Conservation (phyloP, 2,797 vertebrate species). For the Molothrus aeneus region DNA sequence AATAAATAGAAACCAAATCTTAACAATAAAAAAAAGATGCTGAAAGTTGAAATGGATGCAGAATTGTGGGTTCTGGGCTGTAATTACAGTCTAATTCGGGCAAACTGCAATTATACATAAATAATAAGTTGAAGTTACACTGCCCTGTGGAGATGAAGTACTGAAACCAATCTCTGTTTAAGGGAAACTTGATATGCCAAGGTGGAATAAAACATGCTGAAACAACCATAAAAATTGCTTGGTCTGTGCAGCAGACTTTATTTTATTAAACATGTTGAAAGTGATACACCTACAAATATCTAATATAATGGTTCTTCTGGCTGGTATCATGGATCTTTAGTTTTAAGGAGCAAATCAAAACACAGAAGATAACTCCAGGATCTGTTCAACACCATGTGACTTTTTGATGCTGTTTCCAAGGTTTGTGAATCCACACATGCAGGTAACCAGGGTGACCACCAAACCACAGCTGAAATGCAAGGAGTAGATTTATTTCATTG, state of each 20-base stretch:
- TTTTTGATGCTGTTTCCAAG: not conserved
- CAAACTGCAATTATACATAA: slow-evolving; percentile 42
- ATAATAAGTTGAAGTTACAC: slow-evolving; percentile 1
- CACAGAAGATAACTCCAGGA: not conserved
- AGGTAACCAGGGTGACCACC: not conserved
- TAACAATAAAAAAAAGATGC: not conserved
- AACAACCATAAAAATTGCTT: not conserved
- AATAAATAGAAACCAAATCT: slow-evolving; percentile 7
- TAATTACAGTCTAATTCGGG: slow-evolving; percentile 45
- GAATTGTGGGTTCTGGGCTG: slow-evolving; percentile 7
- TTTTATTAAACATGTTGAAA: not conserved
- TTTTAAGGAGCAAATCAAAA: not conserved
- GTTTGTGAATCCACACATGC: not conserved
- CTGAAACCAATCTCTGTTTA: not conserved
- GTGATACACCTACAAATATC: not conserved
- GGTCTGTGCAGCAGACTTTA: not conserved
- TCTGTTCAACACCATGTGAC: not conserved
- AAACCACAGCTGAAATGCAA: not conserved
- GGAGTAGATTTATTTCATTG: not conserved
- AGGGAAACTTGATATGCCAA: not conserved
- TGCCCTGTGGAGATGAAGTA: not conserved
- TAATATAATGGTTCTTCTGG: not conserved
- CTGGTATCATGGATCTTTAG: not conserved
- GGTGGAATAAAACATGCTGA: not conserved
- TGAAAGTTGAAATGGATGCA: slow-evolving; percentile 1